Base-by-base conservation (phyloP, 2,797 vertebrate genomes). In the Chromis chromis region DNA sequence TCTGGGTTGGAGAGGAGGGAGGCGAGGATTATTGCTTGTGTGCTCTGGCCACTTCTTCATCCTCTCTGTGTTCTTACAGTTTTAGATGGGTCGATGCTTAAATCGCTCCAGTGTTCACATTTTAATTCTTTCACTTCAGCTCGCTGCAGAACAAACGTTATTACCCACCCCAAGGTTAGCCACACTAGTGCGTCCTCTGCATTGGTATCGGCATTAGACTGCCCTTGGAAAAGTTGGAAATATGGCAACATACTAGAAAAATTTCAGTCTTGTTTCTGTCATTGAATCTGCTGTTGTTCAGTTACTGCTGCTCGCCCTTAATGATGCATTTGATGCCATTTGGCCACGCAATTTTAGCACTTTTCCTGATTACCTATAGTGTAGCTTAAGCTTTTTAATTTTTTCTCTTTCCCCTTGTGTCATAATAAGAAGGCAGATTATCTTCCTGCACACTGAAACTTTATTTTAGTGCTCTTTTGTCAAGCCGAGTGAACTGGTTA, bases 1-100 rank as follows among this genome's bases (percentile, higher is more conserved):
- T 88, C 86, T 90, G 89, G 72, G 86, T 76, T 70, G 65, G 71
- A 87, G 76, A 81, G 81, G 79, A 86, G 78, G 79, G 66, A 76
- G 54, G 40, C 7, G 56, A 59, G 86, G 88, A 92, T 89, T 90
- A 89, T 76, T 86, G 81, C 81, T 72, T 52, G 53, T 81, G 75
- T 58, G 67, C 64, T 80, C 69, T 66, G 74, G 78, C 73, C 55
- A 25, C 80, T 76, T 86, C 73, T 83, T 84, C 81, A 76, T 82
- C 81, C 70, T 60, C 54, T 74, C 61, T 31, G 3, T 50, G 61
- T 59, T 78, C 65, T 72, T 74, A 60, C 56, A 56, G 11, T 67
- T 78, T 81, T 77, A 69, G 79, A 81, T 33, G 39, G 67, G 68
- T 70, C 49, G 39, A 59, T 68, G 73, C 68, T 60, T 54, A 61